phyloP scores from a whole-genome alignment of 2,888 invertebrate species.

The Torymus tubicola region DNA sequence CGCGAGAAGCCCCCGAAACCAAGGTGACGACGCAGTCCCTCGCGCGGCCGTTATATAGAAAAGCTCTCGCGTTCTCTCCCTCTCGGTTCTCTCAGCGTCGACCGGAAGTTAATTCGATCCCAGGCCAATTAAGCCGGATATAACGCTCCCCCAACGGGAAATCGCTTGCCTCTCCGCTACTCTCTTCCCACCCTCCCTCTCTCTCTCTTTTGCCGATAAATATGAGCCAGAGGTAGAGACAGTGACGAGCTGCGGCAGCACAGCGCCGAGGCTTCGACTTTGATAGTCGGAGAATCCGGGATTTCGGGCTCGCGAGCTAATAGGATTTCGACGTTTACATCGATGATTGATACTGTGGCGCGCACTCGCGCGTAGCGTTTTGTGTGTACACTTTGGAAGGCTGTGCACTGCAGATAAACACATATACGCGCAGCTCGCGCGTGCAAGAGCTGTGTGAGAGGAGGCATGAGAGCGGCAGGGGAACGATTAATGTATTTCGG shows the following conservation, averaged over 20 bases:
- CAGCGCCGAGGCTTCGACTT: conserved; percentile 23
- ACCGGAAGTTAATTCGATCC: conserved; percentile 70
- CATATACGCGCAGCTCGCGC: neutral
- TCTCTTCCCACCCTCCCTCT: neutral
- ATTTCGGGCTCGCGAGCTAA: conserved; percentile 33
- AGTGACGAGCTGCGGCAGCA: neutral
- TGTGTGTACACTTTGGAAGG: neutral
- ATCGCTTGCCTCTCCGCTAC: conserved; percentile 17
- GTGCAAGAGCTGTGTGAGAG: neutral
- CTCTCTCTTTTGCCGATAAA: conserved; percentile 14
- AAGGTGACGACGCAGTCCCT: neutral
- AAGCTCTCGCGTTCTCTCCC: too few species aligned
- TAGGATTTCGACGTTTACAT: conserved; percentile 46
- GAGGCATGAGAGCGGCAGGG: neutral
- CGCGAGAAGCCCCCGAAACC: conserved; percentile 4
- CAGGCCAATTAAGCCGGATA: conserved; percentile 69
- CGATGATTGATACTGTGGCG: conserved; percentile 41
- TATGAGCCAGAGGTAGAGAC: neutral
- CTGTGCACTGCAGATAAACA: neutral
- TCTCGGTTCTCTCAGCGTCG: too few species aligned
- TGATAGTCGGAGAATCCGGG: conserved; percentile 45
- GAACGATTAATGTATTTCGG: conserved; percentile 32
- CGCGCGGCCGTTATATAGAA: too few species aligned
- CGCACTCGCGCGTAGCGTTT: neutral
- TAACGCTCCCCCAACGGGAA: conserved; percentile 56